Evolutionary conservation across 2,888 invertebrate species (phyloP), one percentile per base, ranked within the genome.

Genomic region (Archaeoteleia sp.): DNA sequence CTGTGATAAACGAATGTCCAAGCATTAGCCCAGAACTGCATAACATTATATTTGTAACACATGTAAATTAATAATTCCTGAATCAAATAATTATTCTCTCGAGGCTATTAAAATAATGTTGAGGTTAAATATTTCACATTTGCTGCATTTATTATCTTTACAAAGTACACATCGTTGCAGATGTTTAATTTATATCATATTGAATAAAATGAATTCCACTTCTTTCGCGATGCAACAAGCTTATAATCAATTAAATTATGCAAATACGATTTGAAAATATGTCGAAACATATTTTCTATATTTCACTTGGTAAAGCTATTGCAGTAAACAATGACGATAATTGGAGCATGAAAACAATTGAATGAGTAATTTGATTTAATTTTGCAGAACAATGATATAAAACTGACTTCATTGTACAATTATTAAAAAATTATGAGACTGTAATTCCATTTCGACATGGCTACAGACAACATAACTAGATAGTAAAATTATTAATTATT

Each of bases 41-140:
- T 40, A 61, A 53, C 53, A 61, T 60, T 43, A 61, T 61, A 61
- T 53, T 45, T 53, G 23, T n/a, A 9, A 39, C 32, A 25, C 39
- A 53, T 46, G 46, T 61, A 53, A 61, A 46, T 60, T 49, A 60
- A 60, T 45, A 37, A 30, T 60, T 51, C 49, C 54, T 61, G 53
- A 61, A 53, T 61, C 53, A 61, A 54, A 53, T 53, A 61, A 61
- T 54, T 54, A 61, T 61, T 53, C 61, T 61, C 54, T 37, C 35
- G 40, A 61, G 61, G 46, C 61, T 53, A 61, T 45, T 45, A 46
- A 61, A 61, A 61, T 53, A 53, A 46, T 46, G 20, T 20, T 42
- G 61, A 54, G 53, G 46, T 61, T 37, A 32, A 53, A 61, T 61
- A 61, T 53, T 29, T 32, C 34, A 58, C 42, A 42, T 58, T 42